phyloP scores from a whole-genome alignment of 2,113 vertebrate species.

The Procavia capensis region DNA sequence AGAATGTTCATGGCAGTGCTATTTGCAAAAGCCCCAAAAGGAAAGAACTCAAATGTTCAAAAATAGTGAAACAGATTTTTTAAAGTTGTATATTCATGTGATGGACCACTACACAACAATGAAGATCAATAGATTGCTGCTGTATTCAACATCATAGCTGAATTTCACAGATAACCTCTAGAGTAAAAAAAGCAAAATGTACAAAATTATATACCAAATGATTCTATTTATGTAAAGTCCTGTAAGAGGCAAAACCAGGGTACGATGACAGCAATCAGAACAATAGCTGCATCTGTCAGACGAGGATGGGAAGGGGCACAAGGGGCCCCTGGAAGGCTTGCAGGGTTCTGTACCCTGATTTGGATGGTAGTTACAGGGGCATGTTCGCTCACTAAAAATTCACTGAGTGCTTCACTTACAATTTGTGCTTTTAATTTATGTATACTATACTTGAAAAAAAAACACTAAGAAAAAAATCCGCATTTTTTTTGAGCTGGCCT shows the following conservation, averaged over 20 bases:
- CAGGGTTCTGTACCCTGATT: not conserved
- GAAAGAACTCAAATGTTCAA: not conserved
- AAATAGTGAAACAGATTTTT: not conserved
- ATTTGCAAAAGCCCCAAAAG: no score
- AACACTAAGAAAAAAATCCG: no score
- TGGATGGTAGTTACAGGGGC: no score
- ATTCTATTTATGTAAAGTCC: not conserved
- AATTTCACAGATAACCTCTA: fast-evolving
- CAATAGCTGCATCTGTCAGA: not conserved
- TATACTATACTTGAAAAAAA: no score
- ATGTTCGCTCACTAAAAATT: no score
- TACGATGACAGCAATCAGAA: not conserved
- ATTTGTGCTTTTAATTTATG: no score
- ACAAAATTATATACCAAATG: not conserved
- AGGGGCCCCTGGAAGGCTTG: not conserved
- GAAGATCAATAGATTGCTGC: not conserved
- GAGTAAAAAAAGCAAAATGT: not conserved
- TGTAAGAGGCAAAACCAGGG: not conserved
- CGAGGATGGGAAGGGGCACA: fast-evolving
- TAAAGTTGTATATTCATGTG: not conserved
- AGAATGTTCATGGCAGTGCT: not conserved
- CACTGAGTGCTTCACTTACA: no score
- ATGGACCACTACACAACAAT: not conserved
- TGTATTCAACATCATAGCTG: not conserved
- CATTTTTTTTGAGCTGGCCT: not conserved